Evolutionary conservation across 2,113 vertebrate species (phyloP).

Genomic region (Aphelocoma coerulescens): DNA sequence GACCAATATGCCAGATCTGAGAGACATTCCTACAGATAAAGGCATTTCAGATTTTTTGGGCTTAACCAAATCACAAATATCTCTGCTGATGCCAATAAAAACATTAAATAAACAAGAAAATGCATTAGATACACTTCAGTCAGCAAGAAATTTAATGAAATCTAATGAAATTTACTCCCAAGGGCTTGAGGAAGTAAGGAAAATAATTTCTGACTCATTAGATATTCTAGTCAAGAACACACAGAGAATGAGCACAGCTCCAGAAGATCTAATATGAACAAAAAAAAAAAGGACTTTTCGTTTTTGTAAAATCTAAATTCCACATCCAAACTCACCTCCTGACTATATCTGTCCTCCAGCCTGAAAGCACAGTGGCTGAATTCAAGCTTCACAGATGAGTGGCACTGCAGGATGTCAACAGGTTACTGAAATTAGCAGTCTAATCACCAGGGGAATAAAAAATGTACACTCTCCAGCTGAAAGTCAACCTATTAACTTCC

Average conservation of each 20-base stretch:
- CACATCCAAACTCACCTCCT: background rate
- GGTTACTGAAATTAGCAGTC: background rate
- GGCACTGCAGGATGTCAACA: background rate
- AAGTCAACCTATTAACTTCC: background rate
- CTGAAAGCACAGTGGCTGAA: background rate
- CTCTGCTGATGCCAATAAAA: background rate
- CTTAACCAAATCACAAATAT: background rate
- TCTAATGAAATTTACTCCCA: background rate
- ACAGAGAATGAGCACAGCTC: background rate
- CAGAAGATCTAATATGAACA: background rate
- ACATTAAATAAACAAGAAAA: background rate
- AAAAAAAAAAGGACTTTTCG: background rate
- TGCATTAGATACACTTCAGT: background rate
- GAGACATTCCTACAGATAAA: background rate
- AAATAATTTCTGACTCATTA: background rate
- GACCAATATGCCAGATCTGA: fast-evolving
- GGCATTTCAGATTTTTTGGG: background rate
- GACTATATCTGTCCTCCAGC: background rate
- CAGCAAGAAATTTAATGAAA: too few species aligned
- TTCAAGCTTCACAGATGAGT: background rate
- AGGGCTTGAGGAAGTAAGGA: background rate
- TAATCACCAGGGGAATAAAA: background rate
- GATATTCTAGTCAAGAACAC: background rate
- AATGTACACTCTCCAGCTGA: background rate
- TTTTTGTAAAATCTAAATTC: background rate